Evolutionary conservation across 2,797 vertebrate species (phyloP), one percentile per base, ranked within the genome.

Genomic region (Apodemus agrarius): DNA sequence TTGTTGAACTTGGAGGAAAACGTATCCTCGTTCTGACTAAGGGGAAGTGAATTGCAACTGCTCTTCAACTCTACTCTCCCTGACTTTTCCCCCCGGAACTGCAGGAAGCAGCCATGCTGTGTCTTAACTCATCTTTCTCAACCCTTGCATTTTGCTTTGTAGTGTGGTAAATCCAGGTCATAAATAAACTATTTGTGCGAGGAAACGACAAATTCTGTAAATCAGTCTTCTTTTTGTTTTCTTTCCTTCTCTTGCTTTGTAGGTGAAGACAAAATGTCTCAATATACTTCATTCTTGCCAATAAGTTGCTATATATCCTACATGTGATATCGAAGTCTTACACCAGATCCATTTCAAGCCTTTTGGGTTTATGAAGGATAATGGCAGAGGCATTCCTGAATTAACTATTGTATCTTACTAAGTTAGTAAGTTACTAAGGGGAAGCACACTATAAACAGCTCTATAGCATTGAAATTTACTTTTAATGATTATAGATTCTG

Each of bases 251-350:
- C 75, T 90, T 21, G 54, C 16, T 91, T 86, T 90, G 2, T 61
- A 67, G 24, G 52, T 86, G 43, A 93, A n/a, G 79, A 89, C 12
- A 95, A 0, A 19, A 16, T 19, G 31, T 76, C 63, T 94, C 52
- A 67, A 94, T 72, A 87, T 76, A 92, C 46, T 92, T 52, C 43
- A 52, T 21, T 54, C 57, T 87, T 92, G 31, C 26, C 75, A 83
- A 37, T 65, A 22, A 69, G 7, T 43, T 82, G 16, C 12, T 46
- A 2, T 61, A 59, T 84, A 5, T 14, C 1, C 6, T 31, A 12
- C 2, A 8, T 24, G 9, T 91, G 61, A 65, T 65, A 69, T 11
- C 63, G 12, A 80, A 54, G 4, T 31, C 1, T 29, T 88, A 59
- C 57, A n/a, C 14, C 29, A 84, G 75, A 43, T 13, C 34, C 34